Percentiles rank a stretch among this genome's conserved stretches.
These are phyloP conservation scores for Craniophora ligustri DNA, from an alignment of 2,888 invertebrate species.

Conservation along the genomic window DNA sequence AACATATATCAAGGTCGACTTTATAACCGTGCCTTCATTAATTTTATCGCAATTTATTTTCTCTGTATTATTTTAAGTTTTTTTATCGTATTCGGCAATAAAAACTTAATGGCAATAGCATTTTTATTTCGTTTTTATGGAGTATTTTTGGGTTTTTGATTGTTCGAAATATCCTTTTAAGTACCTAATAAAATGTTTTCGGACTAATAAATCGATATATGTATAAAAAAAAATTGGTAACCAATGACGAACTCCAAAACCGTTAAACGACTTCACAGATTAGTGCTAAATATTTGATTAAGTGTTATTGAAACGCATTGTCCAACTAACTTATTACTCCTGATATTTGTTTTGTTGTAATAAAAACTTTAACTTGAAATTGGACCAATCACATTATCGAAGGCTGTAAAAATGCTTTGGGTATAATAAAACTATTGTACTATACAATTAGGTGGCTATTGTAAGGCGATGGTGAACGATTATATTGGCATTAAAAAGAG, in stretches of 20 bases:
- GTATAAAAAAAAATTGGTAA: too few species aligned
- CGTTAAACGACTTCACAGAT: too few species aligned
- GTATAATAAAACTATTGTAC: conserved; percentile 12
- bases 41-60: conserved; percentile 45
- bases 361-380: conserved; percentile 5
- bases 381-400: conserved; percentile 2
- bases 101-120: background rate
- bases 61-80: conserved; percentile 16
- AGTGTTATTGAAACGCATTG: too few species aligned
- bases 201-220: too few species aligned
- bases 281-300: too few species aligned
- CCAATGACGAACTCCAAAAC: too few species aligned
- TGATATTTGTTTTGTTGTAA: too few species aligned
- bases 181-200: too few species aligned
- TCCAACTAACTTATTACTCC: too few species aligned
- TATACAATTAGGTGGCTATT: conserved; percentile 24
- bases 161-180: background rate
- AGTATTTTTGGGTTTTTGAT: background rate
- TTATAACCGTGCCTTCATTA: conserved; percentile 43
- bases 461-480: conserved; percentile 18
- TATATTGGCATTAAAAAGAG: conserved; percentile 31
- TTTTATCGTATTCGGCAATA: conserved; percentile 24
- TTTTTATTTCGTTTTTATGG: background rate
- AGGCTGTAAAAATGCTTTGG: conserved; percentile 2
- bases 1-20: conserved; percentile 50